Conservation (phyloP, 92 coral and sea anemone species). For the Zoanthus sociatus region DNA sequence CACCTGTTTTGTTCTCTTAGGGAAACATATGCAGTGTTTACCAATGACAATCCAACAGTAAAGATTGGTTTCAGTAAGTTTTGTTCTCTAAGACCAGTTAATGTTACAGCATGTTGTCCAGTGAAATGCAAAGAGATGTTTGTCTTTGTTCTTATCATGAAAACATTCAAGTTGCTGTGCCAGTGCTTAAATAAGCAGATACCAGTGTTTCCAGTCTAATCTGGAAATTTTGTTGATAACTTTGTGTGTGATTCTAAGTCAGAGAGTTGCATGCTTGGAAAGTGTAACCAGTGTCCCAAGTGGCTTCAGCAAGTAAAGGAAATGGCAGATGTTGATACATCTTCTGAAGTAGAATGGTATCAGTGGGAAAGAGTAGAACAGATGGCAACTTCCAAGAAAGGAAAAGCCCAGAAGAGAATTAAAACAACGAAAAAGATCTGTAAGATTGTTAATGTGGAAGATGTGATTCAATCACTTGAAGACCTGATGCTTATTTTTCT, state of each 20-base stretch:
- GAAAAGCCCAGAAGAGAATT: conserved; percentile 7
- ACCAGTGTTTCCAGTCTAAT: conserved; percentile 53
- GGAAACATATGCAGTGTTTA: conserved; percentile 56
- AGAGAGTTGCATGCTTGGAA: conserved; percentile 73
- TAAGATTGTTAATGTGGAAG: conserved; percentile 29
- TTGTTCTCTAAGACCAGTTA: conserved; percentile 58
- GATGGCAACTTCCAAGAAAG: neutral
- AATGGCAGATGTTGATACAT: neutral
- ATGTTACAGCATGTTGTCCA: conserved; percentile 49
- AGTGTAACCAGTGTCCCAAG: conserved; percentile 55
- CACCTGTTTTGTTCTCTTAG: conserved; percentile 55
- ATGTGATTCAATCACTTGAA: conserved; percentile 4
- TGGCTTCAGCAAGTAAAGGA: conserved; percentile 3
- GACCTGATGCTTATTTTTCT: conserved; percentile 12
- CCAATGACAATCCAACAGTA: conserved; percentile 56
- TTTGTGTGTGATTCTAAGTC: conserved; percentile 70
- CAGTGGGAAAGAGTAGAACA: too few species aligned
- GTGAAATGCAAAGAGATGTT: conserved; percentile 49
- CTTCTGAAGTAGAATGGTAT: too few species aligned
- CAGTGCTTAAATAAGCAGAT: conserved; percentile 51
- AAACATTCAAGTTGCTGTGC: conserved; percentile 47
- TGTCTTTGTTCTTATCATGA: conserved; percentile 64
- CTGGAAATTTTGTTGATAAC: conserved; percentile 55
- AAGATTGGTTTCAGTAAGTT: conserved; percentile 66
- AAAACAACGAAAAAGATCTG: conserved; percentile 48